Percentiles rank a stretch among this genome's conserved stretches.
phyloP scores from a whole-genome alignment of 2,113 vertebrate genomes.

The Ailuropoda melanoleuca region DNA sequence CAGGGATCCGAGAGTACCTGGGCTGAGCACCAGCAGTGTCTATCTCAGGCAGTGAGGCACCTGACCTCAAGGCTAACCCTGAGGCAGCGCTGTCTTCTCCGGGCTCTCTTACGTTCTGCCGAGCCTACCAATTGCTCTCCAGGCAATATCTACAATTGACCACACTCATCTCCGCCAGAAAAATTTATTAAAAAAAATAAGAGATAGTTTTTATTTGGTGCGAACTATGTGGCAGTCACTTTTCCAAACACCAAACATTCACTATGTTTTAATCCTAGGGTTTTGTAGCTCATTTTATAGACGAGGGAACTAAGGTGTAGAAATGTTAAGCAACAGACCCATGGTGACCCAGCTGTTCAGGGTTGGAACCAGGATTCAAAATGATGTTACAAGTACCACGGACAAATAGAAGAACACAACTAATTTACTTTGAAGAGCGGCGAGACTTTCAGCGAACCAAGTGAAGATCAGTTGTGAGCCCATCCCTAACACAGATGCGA shows the following conservation, averaged over 20 bases:
- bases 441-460: not conserved
- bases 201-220: not conserved
- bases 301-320: not conserved
- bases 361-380: not conserved
- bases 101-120: not conserved
- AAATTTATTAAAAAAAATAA: not conserved
- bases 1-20: not conserved
- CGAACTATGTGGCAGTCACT: too few relatives aligned
- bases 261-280: not conserved
- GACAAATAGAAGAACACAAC: not conserved
- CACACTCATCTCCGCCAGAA: not conserved
- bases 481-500: not conserved
- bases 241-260: not conserved
- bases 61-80: not conserved
- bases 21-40: not conserved
- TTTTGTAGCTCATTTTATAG: not conserved
- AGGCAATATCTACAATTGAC: not conserved
- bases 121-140: not conserved
- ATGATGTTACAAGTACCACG: not conserved
- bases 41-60: not conserved
- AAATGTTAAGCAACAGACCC: not conserved
- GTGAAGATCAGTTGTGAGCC: not conserved
- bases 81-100: not conserved
- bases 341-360: not conserved
- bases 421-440: not conserved